Conservation (phyloP, 2,113 vertebrate genomes). For the Ptychochromis oligacanthus region DNA sequence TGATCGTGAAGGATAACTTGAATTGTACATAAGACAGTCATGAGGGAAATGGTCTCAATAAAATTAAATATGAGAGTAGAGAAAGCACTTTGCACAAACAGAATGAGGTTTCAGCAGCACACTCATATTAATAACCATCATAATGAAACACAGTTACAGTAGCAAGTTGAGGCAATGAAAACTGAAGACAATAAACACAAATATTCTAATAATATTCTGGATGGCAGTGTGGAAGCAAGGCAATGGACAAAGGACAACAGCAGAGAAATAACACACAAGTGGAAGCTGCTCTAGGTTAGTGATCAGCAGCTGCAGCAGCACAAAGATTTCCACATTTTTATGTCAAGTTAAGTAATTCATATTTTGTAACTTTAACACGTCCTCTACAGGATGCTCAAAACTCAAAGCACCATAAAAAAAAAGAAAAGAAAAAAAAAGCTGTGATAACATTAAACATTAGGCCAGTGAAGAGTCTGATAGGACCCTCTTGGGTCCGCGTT, state of each 20-base stretch:
- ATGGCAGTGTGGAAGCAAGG: neutral
- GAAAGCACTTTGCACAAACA: neutral
- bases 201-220: no score
- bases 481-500: no score
- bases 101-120: neutral
- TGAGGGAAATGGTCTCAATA: neutral
- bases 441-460: no score
- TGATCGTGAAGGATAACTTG: slow-evolving; percentile 1
- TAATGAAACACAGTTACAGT: neutral
- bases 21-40: neutral
- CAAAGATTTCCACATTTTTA: no score
- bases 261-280: neutral
- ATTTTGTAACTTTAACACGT: no score
- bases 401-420: no score
- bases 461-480: no score
- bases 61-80: neutral
- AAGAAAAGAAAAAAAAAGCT: no score
- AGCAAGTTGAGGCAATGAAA: slow-evolving; percentile 14
- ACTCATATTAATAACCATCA: slow-evolving; percentile 1
- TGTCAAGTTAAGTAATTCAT: no score
- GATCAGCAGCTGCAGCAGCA: neutral
- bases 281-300: neutral
- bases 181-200: no score
- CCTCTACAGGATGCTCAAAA: no score
- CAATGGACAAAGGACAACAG: neutral